phyloP scores from a whole-genome alignment of 2,888 invertebrate genomes.

The Ditula angustiorana region DNA sequence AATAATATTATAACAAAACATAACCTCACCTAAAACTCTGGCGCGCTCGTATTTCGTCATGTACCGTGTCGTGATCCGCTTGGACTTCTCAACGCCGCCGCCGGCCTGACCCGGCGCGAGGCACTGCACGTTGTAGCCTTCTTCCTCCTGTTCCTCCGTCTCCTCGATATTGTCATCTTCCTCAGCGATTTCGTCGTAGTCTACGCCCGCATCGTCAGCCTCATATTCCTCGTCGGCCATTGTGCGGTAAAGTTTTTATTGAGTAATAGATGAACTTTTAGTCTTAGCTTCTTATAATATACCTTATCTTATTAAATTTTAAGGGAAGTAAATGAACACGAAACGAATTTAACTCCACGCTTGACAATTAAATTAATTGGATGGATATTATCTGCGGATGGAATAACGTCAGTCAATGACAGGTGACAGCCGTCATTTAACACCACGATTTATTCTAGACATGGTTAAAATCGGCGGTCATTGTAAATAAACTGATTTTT shows the following conservation, averaged over 20 bases:
- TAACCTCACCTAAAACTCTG: slow-evolving; percentile 71
- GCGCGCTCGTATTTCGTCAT: slow-evolving; percentile 95
- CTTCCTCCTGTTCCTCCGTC: slow-evolving; percentile 94
- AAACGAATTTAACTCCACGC: no score
- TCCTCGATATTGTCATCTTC: slow-evolving; percentile 96
- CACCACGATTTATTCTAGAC: no score
- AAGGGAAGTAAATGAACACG: no score
- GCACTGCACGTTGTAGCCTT: slow-evolving; percentile 94
- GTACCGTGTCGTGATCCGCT: slow-evolving; percentile 98
- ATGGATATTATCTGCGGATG: no score
- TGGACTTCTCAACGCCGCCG: slow-evolving; percentile 93
- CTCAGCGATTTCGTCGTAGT: slow-evolving; percentile 94
- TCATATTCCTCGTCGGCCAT: slow-evolving; percentile 97
- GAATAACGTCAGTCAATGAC: no score
- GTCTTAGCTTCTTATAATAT: not conserved
- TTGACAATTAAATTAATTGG: no score
- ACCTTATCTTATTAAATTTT: no score
- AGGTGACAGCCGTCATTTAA: no score
- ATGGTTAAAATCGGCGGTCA: no score
- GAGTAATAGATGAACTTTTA: no score
- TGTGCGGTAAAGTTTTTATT: no score
- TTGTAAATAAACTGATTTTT: no score
- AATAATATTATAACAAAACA: slow-evolving; percentile 5
- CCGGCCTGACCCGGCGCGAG: slow-evolving; percentile 92
- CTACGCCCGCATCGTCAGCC: slow-evolving; percentile 92